phyloP scores from a whole-genome alignment of 2,888 invertebrate species.

The Acronicta leporina region DNA sequence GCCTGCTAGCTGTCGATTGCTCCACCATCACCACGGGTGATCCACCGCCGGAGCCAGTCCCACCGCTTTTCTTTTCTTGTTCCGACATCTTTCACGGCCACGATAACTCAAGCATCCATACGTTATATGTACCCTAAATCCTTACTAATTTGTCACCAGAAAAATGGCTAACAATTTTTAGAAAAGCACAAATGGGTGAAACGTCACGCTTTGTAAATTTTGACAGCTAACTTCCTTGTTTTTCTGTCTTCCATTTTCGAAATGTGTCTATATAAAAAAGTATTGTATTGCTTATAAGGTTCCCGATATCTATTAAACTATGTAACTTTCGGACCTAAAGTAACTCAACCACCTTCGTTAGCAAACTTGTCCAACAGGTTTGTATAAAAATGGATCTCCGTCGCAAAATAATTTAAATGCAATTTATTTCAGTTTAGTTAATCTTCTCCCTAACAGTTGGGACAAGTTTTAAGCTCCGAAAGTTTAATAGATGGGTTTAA shows the following conservation, averaged over 20 bases:
- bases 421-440: too few relatives aligned
- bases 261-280: conserved; percentile 60
- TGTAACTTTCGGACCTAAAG: too few relatives aligned
- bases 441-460: too few relatives aligned
- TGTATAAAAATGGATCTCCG: too few relatives aligned
- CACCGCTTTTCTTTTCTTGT: conserved; percentile 72
- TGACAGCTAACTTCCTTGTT: conserved; percentile 77
- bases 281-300: conserved; percentile 34
- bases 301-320: not conserved
- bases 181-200: conserved; percentile 71
- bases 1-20: conserved; percentile 64
- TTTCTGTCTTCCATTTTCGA: conserved; percentile 79
- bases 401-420: too few relatives aligned
- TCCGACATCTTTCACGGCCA: conserved; percentile 76
- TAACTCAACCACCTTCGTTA: too few relatives aligned
- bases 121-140: conserved; percentile 63
- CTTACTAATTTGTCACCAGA: conserved; percentile 72
- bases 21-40: conserved; percentile 71
- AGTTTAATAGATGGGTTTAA: too few relatives aligned
- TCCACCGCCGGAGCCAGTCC: conserved; percentile 51
- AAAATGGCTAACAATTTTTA: conserved; percentile 72
- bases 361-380: too few relatives aligned
- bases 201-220: conserved; percentile 81
- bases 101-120: conserved; percentile 73
- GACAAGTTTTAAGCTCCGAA: too few relatives aligned